Evolutionary conservation across 2,113 vertebrate species (phyloP).

Genomic region (Oriolus oriolus): DNA sequence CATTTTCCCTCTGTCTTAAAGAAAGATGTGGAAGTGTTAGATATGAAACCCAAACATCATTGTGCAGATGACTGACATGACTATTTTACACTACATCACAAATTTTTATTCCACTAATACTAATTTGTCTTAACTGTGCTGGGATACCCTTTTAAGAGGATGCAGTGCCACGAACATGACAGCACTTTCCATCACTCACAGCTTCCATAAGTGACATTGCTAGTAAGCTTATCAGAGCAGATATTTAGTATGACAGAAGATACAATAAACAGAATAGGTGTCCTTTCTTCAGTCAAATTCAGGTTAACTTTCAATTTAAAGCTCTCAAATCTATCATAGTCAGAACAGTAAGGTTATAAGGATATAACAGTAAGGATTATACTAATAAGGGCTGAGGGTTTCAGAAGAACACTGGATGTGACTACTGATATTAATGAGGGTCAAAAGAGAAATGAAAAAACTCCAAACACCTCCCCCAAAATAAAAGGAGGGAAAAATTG

Average conservation of each 20-base stretch:
- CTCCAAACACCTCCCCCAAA: accelerated
- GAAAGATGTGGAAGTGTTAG: neutral
- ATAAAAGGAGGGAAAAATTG: accelerated
- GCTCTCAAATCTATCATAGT: neutral
- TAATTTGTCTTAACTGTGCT: neutral
- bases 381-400: neutral
- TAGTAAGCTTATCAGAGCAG: neutral
- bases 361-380: neutral
- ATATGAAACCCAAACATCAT: neutral
- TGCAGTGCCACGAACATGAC: accelerated
- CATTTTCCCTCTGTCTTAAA: neutral
- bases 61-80: neutral
- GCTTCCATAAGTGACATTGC: neutral
- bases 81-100: neutral
- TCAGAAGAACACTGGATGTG: neutral
- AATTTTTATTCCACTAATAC: neutral
- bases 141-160: neutral
- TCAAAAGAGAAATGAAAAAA: neutral
- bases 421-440: neutral
- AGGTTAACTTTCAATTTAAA: neutral
- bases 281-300: neutral
- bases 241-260: neutral
- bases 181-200: neutral
- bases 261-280: neutral
- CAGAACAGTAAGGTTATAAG: neutral